These are phyloP conservation scores for Ranitomeya variabilis DNA, from an alignment of 2,113 vertebrate species.

Conservation along the genomic window DNA sequence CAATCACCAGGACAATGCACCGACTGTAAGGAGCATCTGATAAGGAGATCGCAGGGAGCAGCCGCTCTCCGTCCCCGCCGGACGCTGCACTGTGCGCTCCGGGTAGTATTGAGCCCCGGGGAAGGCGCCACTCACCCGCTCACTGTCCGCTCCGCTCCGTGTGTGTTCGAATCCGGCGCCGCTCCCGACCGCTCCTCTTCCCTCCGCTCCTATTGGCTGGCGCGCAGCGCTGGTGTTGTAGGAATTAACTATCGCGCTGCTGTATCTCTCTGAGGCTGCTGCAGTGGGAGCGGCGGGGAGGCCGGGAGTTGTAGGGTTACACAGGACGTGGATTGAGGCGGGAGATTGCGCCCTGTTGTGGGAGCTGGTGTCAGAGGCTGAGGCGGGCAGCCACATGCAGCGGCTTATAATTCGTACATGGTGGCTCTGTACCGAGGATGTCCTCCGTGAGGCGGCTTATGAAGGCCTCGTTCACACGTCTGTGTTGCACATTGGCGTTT, in stretches of 20 bases:
- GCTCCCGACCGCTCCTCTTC: not conserved
- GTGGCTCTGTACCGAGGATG: too few species aligned
- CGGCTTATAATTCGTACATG: too few species aligned
- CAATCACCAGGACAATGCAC: too few species aligned
- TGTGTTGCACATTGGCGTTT: too few species aligned
- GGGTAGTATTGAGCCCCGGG: too few species aligned
- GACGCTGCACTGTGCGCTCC: too few species aligned
- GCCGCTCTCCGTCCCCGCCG: too few species aligned
- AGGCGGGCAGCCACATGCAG: too few species aligned
- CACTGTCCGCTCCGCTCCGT: not conserved
- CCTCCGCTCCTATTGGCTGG: constrained; percentile 5
- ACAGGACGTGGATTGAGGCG: not conserved
- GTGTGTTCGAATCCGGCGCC: constrained; percentile 45
- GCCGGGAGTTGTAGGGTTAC: constrained; percentile 20
- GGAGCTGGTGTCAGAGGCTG: too few species aligned
- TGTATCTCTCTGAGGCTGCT: not conserved
- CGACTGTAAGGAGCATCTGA: too few species aligned
- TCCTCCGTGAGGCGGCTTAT: too few species aligned
- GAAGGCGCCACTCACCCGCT: not conserved
- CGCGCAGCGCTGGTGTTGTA: not conserved
- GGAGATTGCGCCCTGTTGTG: not conserved
- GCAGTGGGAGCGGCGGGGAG: not conserved
- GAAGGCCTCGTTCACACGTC: too few species aligned
- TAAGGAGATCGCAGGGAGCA: not conserved
- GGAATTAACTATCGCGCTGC: not conserved